phyloP scores from a whole-genome alignment of 1,140 invertebrate genomes.

The Pentalonia nigronervosa region DNA sequence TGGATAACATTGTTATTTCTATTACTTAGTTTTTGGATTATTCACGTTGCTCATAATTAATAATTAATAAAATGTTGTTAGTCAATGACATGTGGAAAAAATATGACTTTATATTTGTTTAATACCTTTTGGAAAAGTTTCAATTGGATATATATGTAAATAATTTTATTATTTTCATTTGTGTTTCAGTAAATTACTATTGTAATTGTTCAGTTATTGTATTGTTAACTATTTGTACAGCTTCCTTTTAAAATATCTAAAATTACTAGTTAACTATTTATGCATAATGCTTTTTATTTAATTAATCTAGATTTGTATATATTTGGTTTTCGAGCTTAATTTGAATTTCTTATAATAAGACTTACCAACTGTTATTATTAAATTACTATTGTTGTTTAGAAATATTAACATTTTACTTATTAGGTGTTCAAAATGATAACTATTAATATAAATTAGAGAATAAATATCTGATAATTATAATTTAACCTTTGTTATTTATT shows the following conservation, averaged over 20 bases:
- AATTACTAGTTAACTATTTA: not conserved
- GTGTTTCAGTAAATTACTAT: not conserved
- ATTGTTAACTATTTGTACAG: conserved; percentile 1
- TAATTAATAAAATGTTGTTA: not conserved
- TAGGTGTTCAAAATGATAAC: not conserved
- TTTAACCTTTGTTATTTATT: not conserved
- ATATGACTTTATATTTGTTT: not conserved
- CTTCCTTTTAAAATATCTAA: not conserved
- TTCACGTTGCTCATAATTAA: not conserved
- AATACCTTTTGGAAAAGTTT: not conserved
- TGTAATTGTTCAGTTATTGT: not conserved
- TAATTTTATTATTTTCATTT: not conserved
- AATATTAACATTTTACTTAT: not conserved
- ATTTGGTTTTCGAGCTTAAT: not conserved
- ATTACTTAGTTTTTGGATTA: not conserved
- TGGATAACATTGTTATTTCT: not conserved
- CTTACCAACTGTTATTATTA: not conserved
- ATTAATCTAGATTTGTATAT: not conserved
- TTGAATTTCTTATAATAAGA: not conserved
- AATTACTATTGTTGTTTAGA: not conserved
- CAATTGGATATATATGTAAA: conserved; percentile 12
- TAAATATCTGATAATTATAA: conserved; percentile 1
- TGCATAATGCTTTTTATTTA: not conserved
- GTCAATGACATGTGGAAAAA: not conserved
- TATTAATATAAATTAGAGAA: not conserved